Conservation (phyloP, 2,888 invertebrate species). For the Melanostoma scalare region DNA sequence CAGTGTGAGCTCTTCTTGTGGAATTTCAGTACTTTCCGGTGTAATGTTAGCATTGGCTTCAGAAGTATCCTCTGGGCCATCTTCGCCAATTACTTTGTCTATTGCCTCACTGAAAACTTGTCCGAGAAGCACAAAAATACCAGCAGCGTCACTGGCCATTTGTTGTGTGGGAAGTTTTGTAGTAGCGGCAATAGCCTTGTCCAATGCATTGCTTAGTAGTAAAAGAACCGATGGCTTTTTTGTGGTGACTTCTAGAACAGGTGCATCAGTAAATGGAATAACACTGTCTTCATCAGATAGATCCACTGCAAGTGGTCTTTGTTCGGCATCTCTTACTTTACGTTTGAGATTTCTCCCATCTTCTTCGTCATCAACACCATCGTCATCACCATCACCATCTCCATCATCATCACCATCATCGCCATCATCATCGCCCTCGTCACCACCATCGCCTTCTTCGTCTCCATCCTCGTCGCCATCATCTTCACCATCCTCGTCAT, state of each 20-base stretch:
- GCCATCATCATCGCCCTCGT: slow-evolving; percentile 19
- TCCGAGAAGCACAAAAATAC: slow-evolving; percentile 80
- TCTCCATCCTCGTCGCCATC: slow-evolving; percentile 22
- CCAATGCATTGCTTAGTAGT: slow-evolving; percentile 79
- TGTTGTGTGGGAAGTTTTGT: slow-evolving; percentile 78
- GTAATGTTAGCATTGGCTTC: slow-evolving; percentile 44
- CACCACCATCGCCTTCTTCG: slow-evolving; percentile 23
- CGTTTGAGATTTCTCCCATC: slow-evolving; percentile 32
- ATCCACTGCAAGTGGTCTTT: slow-evolving; percentile 38
- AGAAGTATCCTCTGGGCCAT: slow-evolving; percentile 75
- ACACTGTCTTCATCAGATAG: slow-evolving; percentile 47
- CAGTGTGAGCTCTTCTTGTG: slow-evolving; percentile 14
- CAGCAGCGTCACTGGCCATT: slow-evolving; percentile 79
- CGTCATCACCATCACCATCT: slow-evolving; percentile 22
- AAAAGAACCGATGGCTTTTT: slow-evolving; percentile 78
- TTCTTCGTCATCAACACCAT: slow-evolving; percentile 16
- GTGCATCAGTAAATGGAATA: slow-evolving; percentile 19
- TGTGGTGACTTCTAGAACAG: slow-evolving; percentile 60
- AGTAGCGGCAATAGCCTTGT: slow-evolving; percentile 78
- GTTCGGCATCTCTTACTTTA: slow-evolving; percentile 23
- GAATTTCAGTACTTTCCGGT: not conserved
- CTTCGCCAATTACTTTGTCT: slow-evolving; percentile 79
- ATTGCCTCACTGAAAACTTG: slow-evolving; percentile 80
- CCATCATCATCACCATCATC: slow-evolving; percentile 28
- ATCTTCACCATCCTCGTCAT: slow-evolving; percentile 7